Evolutionary conservation across 2,113 vertebrate species (phyloP), one percentile per base, ranked within the genome.

Genomic region (Cryptotis parvus): DNA sequence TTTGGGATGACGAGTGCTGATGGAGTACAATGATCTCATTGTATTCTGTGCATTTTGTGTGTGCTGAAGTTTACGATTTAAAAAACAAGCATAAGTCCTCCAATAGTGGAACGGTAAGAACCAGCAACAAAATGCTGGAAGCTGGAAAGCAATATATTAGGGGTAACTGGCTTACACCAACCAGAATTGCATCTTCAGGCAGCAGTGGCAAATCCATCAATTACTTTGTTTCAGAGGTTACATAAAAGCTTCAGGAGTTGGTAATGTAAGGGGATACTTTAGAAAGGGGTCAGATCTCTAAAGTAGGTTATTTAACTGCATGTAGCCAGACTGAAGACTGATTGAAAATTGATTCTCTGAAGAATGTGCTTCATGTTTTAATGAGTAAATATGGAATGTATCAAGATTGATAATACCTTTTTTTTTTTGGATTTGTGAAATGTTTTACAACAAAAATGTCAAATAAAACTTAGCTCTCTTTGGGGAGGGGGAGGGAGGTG

Each of bases 381-480:
- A 52, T 18, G 12, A 69, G 16, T 11, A 58, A 69, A 55, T 66
- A 63, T 12, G 29, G 26, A 76, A 29, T 78, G 41, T 75, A 14
- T 68, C 52, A 74, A 45, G 4, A 55, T 73, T 41, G 9, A 41
- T 35, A 35, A 55, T 82, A 27, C 3, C n/a, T n/a, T n/a, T n/a
- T n/a, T n/a, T n/a, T 84, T 29, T 41, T 76, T 84, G 5, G 83
- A 37, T 70, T 89, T 76, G 86, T 61, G 16, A 91, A 89, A 9
- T 89, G 33, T 49, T 89, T 87, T 20, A 80, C 10, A 79, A 61
- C 33, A 74, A 63, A 94, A 87, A 55, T 84, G 8, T 84, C 68
- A 72, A 65, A 41, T 70, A 58, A 94, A 88, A 73, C 73, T 43
- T 81, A 70, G 41, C 55, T 90, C 72, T 27, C 16, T 87, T 52